Evolutionary conservation across 1,140 invertebrate species (phyloP).

Genomic region (Drosophila micromelanica): DNA sequence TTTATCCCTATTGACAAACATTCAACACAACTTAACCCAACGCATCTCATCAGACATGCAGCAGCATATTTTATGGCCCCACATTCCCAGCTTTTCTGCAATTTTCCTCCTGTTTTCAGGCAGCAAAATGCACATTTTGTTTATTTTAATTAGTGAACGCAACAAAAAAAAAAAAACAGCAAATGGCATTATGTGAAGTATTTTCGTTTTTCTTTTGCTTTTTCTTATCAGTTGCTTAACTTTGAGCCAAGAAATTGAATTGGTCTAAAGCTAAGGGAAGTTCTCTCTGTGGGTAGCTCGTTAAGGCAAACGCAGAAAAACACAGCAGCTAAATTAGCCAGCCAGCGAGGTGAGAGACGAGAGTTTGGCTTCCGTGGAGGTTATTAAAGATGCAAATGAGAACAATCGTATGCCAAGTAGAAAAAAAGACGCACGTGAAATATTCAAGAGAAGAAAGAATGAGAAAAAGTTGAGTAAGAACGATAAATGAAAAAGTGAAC

Average conservation of each 20-base stretch:
- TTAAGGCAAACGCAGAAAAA: constrained; percentile 13
- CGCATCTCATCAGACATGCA: constrained; percentile 79
- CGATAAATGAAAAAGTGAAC: background rate
- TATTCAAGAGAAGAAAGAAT: constrained; percentile 6
- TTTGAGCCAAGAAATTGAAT: constrained; percentile 56
- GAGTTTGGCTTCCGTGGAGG: background rate
- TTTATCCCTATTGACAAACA: constrained; percentile 52
- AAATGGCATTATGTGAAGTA: constrained; percentile 16
- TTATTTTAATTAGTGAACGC: constrained; percentile 75
- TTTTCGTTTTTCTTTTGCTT: constrained; percentile 29
- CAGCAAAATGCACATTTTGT: constrained; percentile 70
- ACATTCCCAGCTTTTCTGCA: background rate
- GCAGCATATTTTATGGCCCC: constrained; percentile 52
- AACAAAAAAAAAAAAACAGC: constrained; percentile 44
- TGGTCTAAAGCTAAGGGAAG: constrained; percentile 9
- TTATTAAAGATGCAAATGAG: constrained; percentile 57
- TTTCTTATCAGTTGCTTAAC: constrained; percentile 20
- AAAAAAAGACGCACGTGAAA: constrained; percentile 3
- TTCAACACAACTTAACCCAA: constrained; percentile 30
- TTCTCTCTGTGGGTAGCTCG: constrained; percentile 1
- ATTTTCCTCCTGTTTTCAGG: background rate
- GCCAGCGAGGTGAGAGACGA: constrained; percentile 5
- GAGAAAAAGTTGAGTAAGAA: background rate
- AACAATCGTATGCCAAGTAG: constrained; percentile 22
- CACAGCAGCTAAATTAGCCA: constrained; percentile 30